These are phyloP conservation scores for Drosophila sp. DNA, from an alignment of 1,140 invertebrate genomes.

Conservation along the genomic window DNA sequence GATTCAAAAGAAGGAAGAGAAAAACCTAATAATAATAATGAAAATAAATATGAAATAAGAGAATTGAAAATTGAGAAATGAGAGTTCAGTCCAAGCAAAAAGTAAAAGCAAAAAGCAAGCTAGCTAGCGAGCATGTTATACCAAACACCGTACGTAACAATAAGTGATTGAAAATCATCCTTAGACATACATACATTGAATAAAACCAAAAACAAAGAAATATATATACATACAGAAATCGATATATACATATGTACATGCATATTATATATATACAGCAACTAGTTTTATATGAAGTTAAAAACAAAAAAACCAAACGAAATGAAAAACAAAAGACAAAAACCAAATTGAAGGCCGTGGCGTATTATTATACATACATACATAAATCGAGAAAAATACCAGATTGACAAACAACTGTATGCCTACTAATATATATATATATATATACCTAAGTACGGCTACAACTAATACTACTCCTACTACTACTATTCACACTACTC, in stretches of 20 bases:
- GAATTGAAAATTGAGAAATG: slow-evolving; percentile 11
- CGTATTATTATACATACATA: neutral
- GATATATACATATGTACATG: slow-evolving; percentile 24
- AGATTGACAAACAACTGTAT: slow-evolving; percentile 14
- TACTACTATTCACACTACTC: neutral
- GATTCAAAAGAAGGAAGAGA: slow-evolving; percentile 9
- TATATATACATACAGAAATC: slow-evolving; percentile 33
- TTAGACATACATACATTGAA: slow-evolving; percentile 59
- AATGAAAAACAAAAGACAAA: neutral
- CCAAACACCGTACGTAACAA: slow-evolving; percentile 82
- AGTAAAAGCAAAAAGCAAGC: slow-evolving; percentile 38
- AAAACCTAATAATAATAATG: slow-evolving; percentile 18
- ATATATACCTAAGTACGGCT: slow-evolving; percentile 3
- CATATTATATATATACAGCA: slow-evolving; percentile 18
- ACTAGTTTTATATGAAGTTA: slow-evolving; percentile 13
- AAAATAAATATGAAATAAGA: slow-evolving; percentile 23
- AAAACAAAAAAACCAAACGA: neutral
- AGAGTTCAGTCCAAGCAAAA: slow-evolving; percentile 61
- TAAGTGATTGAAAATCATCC: slow-evolving; percentile 83
- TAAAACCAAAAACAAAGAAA: slow-evolving; percentile 18
- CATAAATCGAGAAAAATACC: slow-evolving; percentile 16
- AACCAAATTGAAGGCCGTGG: slow-evolving; percentile 2
- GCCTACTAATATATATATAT: slow-evolving; percentile 24
- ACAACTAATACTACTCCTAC: neutral
- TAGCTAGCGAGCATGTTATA: slow-evolving; percentile 54